phyloP scores from a whole-genome alignment of 2,888 invertebrate species.

The Actias luna region DNA sequence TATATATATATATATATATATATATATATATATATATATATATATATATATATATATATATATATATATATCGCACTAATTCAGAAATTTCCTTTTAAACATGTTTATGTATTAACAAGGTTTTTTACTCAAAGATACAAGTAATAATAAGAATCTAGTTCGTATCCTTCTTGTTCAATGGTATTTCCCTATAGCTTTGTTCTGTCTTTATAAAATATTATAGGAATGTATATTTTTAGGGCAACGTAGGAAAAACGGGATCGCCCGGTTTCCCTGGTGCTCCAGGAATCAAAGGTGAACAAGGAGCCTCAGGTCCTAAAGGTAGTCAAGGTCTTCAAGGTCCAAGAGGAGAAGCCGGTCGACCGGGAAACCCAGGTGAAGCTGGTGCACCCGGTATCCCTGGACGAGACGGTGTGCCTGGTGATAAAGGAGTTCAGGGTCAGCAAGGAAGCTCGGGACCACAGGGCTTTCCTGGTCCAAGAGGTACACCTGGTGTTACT shows the following conservation, averaged over 20 bases:
- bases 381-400: constrained; percentile 87
- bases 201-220: too few species aligned
- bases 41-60: too few species aligned
- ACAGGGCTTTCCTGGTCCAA: constrained; percentile 91
- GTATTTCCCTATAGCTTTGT: too few species aligned
- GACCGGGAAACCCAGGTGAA: constrained; percentile 89
- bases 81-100: not conserved
- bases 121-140: not conserved
- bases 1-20: too few species aligned
- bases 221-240: constrained; percentile 68
- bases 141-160: not conserved
- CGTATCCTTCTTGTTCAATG: not conserved
- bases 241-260: constrained; percentile 90
- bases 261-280: constrained; percentile 92
- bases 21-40: too few species aligned
- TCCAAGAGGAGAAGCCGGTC: constrained; percentile 89
- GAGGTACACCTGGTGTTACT: constrained; percentile 88
- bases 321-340: constrained; percentile 92
- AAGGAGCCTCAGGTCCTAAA: constrained; percentile 87
- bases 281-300: constrained; percentile 91
- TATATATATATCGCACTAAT: too few species aligned
- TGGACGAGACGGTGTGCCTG: constrained; percentile 91
- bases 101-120: not conserved
- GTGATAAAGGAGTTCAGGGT: constrained; percentile 91
- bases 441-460: constrained; percentile 86